Conservation (phyloP, 2,797 vertebrate genomes). For the Rallus crepitans region DNA sequence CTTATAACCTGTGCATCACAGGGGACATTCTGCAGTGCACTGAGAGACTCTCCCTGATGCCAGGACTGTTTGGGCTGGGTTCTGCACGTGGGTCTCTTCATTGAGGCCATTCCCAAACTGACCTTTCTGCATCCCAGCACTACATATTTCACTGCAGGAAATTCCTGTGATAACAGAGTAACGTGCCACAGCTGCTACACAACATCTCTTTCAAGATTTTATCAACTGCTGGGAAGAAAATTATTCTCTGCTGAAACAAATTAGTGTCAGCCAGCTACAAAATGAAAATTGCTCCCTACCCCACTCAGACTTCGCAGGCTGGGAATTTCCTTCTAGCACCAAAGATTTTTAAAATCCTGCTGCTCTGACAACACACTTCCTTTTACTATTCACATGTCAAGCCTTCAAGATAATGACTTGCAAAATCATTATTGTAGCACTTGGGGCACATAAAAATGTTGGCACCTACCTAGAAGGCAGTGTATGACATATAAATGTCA, state of each 20-base stretch:
- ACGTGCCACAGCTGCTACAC: not conserved
- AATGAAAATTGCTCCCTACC: conserved; percentile 6
- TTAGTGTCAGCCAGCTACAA: not conserved
- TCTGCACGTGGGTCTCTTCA: not conserved
- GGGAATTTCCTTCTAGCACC: not conserved
- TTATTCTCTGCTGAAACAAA: conserved; percentile 11
- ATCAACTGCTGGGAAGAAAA: conserved; percentile 18
- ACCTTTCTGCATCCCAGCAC: not conserved
- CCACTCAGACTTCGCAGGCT: not conserved
- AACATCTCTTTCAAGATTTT: not conserved
- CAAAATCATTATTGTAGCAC: not conserved
- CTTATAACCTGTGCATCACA: rapidly evolving
- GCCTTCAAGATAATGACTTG: not conserved
- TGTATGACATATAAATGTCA: not conserved
- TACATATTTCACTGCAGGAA: not conserved
- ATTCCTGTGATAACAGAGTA: not conserved
- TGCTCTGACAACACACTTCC: not conserved
- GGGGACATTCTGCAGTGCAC: not conserved
- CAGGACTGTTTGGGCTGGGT: not conserved
- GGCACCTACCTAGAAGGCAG: not conserved
- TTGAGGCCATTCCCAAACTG: not conserved
- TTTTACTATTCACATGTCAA: not conserved
- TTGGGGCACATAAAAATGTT: not conserved
- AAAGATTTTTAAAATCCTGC: not conserved
- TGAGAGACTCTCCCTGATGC: not conserved